Percentiles rank a stretch among this genome's conserved stretches.
phyloP scores from a whole-genome alignment of 1,140 invertebrate species.

The Hermetia illucens region DNA sequence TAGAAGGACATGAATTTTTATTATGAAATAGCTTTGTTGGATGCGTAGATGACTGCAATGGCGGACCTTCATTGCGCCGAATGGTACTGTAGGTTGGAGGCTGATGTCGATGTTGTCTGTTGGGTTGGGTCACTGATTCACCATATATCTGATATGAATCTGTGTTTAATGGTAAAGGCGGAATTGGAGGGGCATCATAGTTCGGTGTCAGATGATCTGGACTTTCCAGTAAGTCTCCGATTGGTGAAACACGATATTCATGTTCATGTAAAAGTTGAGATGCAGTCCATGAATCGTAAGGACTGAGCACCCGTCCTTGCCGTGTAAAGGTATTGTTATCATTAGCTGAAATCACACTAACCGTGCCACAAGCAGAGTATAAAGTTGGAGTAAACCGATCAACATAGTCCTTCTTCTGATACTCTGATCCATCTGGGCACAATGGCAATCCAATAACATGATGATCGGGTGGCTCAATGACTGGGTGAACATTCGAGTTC shows the following conservation, averaged over 20 bases:
- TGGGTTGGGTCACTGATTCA: too few species aligned
- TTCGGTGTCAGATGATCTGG: too few species aligned
- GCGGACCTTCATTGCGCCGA: too few species aligned
- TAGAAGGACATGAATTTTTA: too few species aligned
- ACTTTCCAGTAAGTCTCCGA: slow-evolving; percentile 24
- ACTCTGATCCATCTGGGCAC: slow-evolving; percentile 21
- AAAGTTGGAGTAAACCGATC: background rate
- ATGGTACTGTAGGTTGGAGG: too few species aligned
- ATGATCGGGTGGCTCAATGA: slow-evolving; percentile 19
- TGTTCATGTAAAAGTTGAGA: slow-evolving; percentile 43
- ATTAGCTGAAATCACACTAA: slow-evolving; percentile 4
- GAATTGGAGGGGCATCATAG: too few species aligned
- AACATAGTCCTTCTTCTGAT: background rate
- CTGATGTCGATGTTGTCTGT: too few species aligned
- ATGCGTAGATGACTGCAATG: too few species aligned
- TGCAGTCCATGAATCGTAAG: slow-evolving; percentile 42
- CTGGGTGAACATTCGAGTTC: background rate
- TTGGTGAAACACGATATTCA: slow-evolving; percentile 37
- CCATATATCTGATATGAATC: too few species aligned
- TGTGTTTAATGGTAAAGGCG: too few species aligned
- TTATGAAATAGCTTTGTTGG: too few species aligned
- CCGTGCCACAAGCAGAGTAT: too few species aligned
- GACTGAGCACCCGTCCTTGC: slow-evolving; percentile 33
- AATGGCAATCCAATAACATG: slow-evolving; percentile 29
- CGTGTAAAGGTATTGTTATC: slow-evolving; percentile 17